Conservation (phyloP, 2,797 vertebrate species). For the Hypotaenidia okinawae region DNA sequence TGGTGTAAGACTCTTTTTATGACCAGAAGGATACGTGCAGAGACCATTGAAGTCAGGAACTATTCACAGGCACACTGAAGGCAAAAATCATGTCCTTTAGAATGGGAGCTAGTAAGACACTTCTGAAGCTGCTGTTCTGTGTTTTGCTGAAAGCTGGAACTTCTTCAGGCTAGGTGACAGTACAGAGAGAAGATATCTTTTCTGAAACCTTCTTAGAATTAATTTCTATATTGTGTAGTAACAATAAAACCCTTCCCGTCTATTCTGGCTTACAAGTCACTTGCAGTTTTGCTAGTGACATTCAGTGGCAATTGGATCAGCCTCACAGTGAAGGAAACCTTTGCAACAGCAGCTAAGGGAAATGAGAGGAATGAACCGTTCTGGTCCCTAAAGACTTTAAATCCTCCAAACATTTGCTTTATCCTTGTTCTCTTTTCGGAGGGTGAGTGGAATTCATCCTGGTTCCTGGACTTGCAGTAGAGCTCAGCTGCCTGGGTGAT, state of each 20-base stretch:
- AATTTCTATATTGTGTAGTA: background rate
- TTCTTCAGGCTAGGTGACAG: background rate
- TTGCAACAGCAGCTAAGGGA: background rate
- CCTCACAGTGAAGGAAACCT: background rate
- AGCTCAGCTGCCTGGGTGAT: constrained; percentile 1
- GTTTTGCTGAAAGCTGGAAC: background rate
- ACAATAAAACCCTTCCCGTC: background rate
- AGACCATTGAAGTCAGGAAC: background rate
- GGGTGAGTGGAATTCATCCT: background rate
- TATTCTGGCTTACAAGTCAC: background rate
- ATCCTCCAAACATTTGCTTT: constrained; percentile 26
- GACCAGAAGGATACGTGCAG: background rate
- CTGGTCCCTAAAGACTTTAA: constrained; percentile 27
- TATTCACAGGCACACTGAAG: background rate
- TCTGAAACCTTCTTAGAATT: constrained; percentile 15
- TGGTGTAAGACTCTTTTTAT: background rate
- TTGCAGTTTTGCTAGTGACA: background rate
- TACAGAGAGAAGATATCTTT: background rate
- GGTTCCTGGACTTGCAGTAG: background rate
- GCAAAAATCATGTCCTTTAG: background rate
- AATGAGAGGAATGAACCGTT: constrained; percentile 14
- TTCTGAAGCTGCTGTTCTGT: constrained; percentile 8
- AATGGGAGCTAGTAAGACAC: background rate
- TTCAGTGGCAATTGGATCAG: background rate
- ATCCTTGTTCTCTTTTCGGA: constrained; percentile 2